Conservation (phyloP, 2,888 invertebrate genomes). For the Scaptomyza tumidula region DNA sequence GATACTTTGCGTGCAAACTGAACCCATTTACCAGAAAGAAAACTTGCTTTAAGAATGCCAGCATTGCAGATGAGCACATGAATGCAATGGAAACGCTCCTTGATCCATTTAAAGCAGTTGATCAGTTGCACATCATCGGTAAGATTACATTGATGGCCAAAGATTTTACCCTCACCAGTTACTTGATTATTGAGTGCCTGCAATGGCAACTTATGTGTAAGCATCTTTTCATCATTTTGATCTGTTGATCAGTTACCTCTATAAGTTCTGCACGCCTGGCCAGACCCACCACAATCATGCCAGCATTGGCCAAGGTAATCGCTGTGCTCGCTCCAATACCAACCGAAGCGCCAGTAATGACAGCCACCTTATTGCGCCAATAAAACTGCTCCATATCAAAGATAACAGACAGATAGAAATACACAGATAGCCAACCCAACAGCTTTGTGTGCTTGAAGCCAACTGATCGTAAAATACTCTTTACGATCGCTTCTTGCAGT, state of each 20-base stretch:
- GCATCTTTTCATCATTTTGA: not conserved
- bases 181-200: constrained; percentile 79
- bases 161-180: constrained; percentile 82
- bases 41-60: constrained; percentile 83
- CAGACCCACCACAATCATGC: constrained; percentile 86
- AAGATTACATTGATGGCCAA: constrained; percentile 82
- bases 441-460: constrained; percentile 71
- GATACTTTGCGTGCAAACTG: not conserved
- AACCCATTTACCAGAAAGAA: constrained; percentile 72
- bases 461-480: constrained; percentile 42
- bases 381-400: constrained; percentile 54
- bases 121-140: constrained; percentile 78
- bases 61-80: constrained; percentile 84
- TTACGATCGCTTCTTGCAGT: constrained; percentile 14
- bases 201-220: not conserved
- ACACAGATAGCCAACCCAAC: constrained; percentile 30
- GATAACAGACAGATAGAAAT: not conserved
- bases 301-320: constrained; percentile 83
- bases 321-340: constrained; percentile 85
- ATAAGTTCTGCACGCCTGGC: constrained; percentile 85
- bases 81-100: constrained; percentile 76
- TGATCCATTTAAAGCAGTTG: constrained; percentile 80
- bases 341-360: constrained; percentile 85
- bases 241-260: constrained; percentile 74
- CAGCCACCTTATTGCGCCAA: constrained; percentile 82